Base-by-base conservation (phyloP, 2,888 invertebrate genomes). In the Melinaea marsaeus region DNA sequence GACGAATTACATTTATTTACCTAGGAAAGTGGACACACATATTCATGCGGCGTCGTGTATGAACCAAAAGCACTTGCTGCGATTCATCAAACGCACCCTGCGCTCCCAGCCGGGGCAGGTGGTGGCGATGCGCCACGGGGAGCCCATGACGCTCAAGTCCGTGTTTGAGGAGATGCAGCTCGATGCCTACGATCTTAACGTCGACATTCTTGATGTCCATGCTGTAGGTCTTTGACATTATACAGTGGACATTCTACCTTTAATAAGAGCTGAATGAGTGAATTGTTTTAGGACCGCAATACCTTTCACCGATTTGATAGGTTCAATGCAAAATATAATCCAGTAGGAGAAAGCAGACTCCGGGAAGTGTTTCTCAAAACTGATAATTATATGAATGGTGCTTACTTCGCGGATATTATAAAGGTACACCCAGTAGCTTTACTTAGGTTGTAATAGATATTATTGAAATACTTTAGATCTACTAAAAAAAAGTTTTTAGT, bases 251-350 rank as follows among this genome's bases (percentile, higher is more conserved):
- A 9, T 9, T 42, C 9, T 42, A 42, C 42, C 9, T 1, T 2
- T 3, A 42, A 42, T 42, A 42, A 3, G 6, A 9, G 42, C 11
- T 6, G 37, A 37, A 42, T 9, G 9, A 9, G 9, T 6, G 7
- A 9, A 3, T 9, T 42, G 6, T 64, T 78, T 9, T 75, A 95
- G 93, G 96, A 98, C 79, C 93, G 99, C 69, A 99, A 99, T 88
- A 99, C 99, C 46, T 99, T 99, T 91, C 99, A 99, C 84, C 94
- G 99, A 63, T 99, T 99, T 85, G 99, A 99, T 90, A 99, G 99
- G 86, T 99, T 99, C 92, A 99, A 99, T 87, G 97, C 99, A 51
- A 99, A 99, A 86, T 99, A 99, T 88, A 99, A 99, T 91, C 99
- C 99, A 0, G 98, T 99, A 76, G 99, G 99, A 0, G 98, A 99